Evolutionary conservation across 2,888 invertebrate species (phyloP), one percentile per base, ranked within the genome.

Genomic region (Heliconius erato): DNA sequence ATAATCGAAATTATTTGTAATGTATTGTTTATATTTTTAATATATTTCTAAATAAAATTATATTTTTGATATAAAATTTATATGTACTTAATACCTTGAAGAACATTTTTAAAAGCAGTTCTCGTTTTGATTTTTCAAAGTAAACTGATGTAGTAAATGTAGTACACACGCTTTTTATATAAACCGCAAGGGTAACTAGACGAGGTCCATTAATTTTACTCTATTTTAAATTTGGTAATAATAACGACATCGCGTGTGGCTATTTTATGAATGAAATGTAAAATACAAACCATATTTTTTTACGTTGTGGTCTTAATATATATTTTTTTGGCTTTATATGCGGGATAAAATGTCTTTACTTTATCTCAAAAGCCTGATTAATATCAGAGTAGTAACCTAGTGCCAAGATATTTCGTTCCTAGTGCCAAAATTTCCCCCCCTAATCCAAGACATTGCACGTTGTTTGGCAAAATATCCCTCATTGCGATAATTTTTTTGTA

Each of bases 141-240:
- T 80, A 77, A 85, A 88, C 87, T 89, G 88, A 86, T 87, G 85
- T 79, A 83, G 77, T 82, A 84, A 82, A 84, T 80, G 85, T 79
- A 85, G 79, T 82, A 71, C 78, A 71, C 83, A 83, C 81, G 85
- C 85, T 86, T 87, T 89, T 87, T 89, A 89, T 89, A 89, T 87
- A 83, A 80, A 74, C 74, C 74, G 84, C 74, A 85, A 84, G 82
- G 82, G 82, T 85, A 84, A 79, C 77, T 86, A 87, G 77, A 81
- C 84, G 86, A 86, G 83, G 83, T 83, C 82, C 72, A 82, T 78
- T 77, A 80, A 83, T 85, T 85, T 85, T 82, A 83, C 69, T 76
- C 63, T 68, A 71, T 81, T 83, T 77, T 79, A 54, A 68, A 79
- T 80, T 82, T 83, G 71, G 68, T 40, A 80, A 76, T 69, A 74